Base-by-base conservation (phyloP, 2,113 vertebrate species). In the Clarias gariepinus region DNA sequence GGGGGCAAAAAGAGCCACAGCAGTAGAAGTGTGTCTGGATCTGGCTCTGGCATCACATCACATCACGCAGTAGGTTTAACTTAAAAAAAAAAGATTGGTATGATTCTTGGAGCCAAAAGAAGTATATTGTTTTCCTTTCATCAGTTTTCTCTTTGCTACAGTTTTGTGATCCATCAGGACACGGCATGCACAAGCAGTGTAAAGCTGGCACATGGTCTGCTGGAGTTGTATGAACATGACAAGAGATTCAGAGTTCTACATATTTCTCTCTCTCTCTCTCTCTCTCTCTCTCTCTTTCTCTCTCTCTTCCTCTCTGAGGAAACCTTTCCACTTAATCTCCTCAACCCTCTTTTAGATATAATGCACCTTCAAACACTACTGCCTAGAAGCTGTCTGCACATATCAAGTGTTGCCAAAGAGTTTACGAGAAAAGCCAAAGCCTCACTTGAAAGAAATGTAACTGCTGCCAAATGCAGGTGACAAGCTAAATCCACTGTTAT, bases 351-450 rank as follows among this genome's bases (percentile, higher is more conserved):
- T 61, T 83, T 28, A 83, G 80, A 57, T 76, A 77, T 78, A 87
- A 78, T 83, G 41, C 81, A 87, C 61, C 86, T 87, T 87, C 86
- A 83, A 87, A 83, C 86, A 87, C 60, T 82, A 58, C 61, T 66
- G 69, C 60, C 80, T 87, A 57, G 52, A 83, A 83, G 81, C 81
- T 76, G 86, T 83, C 81, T 77, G 76, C 81, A 87, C 81, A 83
- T 87, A 83, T 87, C 81, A 83, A 87, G 81, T 83, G 86, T 53
- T 87, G 61, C 71, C 86, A 68, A 53, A 83, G 81, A 83, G 69
- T 78, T 81, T 36, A 82, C 55, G 71, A 83, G 78, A 87, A 82
- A 87, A 82, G 60, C 69, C 64, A 76, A 76, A 64, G 53, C 36
- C 69, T 82, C 79, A 66, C 71, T 68, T 87, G 60, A 83, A 87